Conservation (phyloP, 1,140 invertebrate genomes). For the Theocolax elegans region DNA sequence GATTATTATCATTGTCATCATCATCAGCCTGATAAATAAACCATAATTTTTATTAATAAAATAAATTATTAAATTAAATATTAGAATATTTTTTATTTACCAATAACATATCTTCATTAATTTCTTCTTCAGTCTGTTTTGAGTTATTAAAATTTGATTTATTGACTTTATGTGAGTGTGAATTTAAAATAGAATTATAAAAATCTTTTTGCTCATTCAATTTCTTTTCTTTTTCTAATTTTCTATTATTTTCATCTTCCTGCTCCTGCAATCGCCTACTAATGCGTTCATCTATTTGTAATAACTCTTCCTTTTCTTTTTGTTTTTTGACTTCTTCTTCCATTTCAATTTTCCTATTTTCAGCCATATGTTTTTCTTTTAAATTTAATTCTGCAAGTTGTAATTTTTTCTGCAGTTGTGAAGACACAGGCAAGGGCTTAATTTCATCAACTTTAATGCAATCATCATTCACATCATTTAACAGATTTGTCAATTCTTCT, state of each 20-base stretch:
- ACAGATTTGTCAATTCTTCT: conserved; percentile 33
- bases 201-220: conserved; percentile 27
- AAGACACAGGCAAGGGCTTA: background rate
- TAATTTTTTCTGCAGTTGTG: background rate
- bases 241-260: background rate
- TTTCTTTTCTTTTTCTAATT: background rate
- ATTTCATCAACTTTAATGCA: conserved; percentile 22
- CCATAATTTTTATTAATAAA: too few species aligned
- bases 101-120: background rate
- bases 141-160: background rate
- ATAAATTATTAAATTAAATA: conserved; percentile 1
- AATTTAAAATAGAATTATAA: background rate
- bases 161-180: conserved; percentile 9
- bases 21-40: background rate
- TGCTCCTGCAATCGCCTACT: conserved; percentile 6
- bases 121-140: background rate
- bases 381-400: background rate
- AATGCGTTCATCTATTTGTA: conserved; percentile 17
- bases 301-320: conserved; percentile 15
- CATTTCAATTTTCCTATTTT: conserved; percentile 8
- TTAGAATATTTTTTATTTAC: background rate
- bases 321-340: conserved; percentile 4
- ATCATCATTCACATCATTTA: conserved; percentile 26
- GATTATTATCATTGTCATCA: conserved; percentile 6
- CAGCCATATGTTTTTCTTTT: background rate